Conservation (phyloP, 2,113 vertebrate genomes). For the Lonchura striata region DNA sequence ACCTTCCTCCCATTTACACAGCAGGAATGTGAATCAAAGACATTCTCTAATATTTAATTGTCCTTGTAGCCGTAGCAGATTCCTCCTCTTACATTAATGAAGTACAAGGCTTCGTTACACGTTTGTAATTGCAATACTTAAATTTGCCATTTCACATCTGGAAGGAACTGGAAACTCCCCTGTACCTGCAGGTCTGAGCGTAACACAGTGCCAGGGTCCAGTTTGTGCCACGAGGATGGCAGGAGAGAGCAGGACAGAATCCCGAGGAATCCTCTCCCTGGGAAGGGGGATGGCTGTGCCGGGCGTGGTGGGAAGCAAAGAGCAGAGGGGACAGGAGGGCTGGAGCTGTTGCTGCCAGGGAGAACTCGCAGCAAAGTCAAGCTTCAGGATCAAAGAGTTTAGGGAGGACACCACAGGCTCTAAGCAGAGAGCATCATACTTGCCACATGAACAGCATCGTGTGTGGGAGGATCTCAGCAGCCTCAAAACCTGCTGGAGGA, state of each 20-base stretch:
- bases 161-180: slow-evolving; percentile 16
- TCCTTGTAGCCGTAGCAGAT: slow-evolving; percentile 68
- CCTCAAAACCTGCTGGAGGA: not conserved
- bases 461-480: not conserved
- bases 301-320: not conserved
- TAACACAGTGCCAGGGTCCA: not conserved
- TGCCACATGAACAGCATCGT: not conserved
- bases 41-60: slow-evolving; percentile 74
- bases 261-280: not conserved
- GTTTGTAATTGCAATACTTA: slow-evolving; percentile 69
- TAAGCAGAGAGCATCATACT: fast-evolving
- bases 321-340: not conserved
- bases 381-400: not conserved
- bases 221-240: not conserved
- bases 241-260: not conserved
- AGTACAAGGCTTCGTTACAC: slow-evolving; percentile 71
- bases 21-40: slow-evolving; percentile 74
- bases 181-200: not conserved
- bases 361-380: not conserved
- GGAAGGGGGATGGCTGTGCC: not conserved
- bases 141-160: slow-evolving; percentile 51
- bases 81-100: slow-evolving; percentile 73
- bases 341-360: not conserved
- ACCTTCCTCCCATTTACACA: slow-evolving; percentile 72
- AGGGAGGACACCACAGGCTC: not conserved